phyloP scores from a whole-genome alignment of 2,888 invertebrate species.

The Helleia helle region DNA sequence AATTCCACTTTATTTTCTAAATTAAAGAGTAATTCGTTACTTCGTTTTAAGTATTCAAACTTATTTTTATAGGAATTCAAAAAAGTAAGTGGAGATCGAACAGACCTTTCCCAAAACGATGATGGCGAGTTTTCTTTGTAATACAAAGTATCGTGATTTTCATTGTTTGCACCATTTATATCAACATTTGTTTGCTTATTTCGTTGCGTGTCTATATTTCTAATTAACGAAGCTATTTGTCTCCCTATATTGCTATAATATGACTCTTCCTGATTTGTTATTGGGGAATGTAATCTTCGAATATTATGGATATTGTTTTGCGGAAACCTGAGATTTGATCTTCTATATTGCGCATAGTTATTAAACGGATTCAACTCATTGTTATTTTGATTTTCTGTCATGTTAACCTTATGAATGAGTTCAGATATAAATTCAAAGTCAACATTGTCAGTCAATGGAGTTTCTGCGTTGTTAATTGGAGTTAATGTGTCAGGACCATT shows the following conservation, averaged over 20 bases:
- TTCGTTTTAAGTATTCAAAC: slow-evolving; percentile 29
- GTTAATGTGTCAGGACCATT: too few relatives aligned
- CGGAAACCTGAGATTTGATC: too few relatives aligned
- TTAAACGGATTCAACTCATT: too few relatives aligned
- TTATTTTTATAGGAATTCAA: slow-evolving; percentile 25
- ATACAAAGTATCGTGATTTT: slow-evolving; percentile 27
- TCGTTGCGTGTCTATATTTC: slow-evolving; percentile 36
- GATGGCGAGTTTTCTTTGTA: slow-evolving; percentile 38
- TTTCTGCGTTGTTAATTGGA: slow-evolving; percentile 16
- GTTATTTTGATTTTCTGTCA: neutral
- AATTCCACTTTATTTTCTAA: slow-evolving; percentile 50
- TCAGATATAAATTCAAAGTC: slow-evolving; percentile 56
- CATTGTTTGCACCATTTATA: slow-evolving; percentile 26
- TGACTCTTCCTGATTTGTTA: slow-evolving; percentile 30
- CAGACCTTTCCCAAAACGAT: slow-evolving; percentile 56
- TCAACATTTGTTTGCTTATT: slow-evolving; percentile 35
- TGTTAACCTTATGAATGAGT: slow-evolving; percentile 33
- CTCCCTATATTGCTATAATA: slow-evolving; percentile 52
- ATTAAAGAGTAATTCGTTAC: slow-evolving; percentile 43
- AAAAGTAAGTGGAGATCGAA: slow-evolving; percentile 43
- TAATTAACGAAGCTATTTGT: slow-evolving; percentile 55
- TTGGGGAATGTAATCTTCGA: slow-evolving; percentile 16
- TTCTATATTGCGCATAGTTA: too few relatives aligned
- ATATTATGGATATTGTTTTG: too few relatives aligned
- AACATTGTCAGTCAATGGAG: slow-evolving; percentile 29